A percentile compares a stretch with the other conserved stretches of the same genome.
Conservation (phyloP, 2,113 vertebrate genomes). For the Pachycephala philippinensis region DNA sequence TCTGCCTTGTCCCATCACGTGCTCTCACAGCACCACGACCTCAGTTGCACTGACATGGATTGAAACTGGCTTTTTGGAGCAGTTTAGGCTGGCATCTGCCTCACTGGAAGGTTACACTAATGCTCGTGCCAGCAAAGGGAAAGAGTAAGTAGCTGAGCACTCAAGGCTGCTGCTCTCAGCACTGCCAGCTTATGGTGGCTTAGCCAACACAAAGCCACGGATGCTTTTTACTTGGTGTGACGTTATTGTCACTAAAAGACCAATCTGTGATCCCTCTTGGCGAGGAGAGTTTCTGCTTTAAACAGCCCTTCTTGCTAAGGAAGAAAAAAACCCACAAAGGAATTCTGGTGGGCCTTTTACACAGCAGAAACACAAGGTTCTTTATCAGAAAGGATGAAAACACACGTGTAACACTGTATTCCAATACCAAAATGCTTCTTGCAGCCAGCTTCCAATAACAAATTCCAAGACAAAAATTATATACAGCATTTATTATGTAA, state of each 20-base stretch:
- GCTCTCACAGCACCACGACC: not conserved
- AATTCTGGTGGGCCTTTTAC: not conserved
- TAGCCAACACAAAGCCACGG: not conserved
- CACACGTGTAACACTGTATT: accelerated
- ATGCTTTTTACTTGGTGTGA: not conserved
- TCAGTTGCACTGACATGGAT: not conserved
- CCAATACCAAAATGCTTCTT: not conserved
- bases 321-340: not conserved
- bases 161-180: not conserved
- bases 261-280: not conserved
- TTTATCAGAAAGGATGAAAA: not conserved
- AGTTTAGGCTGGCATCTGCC: not conserved
- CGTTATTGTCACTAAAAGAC: not conserved
- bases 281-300: not conserved
- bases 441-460: not conserved
- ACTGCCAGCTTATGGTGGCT: not conserved
- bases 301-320: not conserved
- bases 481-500: not conserved
- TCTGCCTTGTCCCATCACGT: accelerated
- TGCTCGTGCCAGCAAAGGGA: not conserved
- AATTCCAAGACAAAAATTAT: not conserved
- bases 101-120: not conserved
- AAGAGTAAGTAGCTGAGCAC: not conserved
- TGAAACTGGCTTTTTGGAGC: not conserved
- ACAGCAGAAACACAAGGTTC: not conserved